Evolutionary conservation across 2,113 vertebrate species (phyloP).

Genomic region (Eptesicus fuscus): DNA sequence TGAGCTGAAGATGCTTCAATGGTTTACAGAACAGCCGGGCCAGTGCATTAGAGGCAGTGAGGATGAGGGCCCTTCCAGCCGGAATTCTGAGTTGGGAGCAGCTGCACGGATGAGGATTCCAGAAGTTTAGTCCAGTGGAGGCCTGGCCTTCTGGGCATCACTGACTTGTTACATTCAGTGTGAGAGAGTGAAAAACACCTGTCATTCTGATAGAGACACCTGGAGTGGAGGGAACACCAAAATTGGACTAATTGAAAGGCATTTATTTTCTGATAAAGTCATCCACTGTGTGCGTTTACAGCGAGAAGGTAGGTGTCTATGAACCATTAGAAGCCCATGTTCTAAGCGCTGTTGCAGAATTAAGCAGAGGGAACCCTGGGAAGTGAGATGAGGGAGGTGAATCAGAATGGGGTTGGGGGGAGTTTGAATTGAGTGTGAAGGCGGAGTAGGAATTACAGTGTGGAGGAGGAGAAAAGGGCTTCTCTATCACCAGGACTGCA

Average conservation of each 20-base stretch:
- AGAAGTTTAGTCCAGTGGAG: neutral
- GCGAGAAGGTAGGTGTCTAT: neutral
- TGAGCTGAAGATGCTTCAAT: conserved; percentile 85
- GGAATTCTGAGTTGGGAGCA: neutral
- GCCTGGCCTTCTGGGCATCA: neutral
- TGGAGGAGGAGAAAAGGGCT: neutral
- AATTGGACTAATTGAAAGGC: neutral
- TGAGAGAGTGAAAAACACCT: neutral
- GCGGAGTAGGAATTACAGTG: neutral
- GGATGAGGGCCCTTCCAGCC: conserved; percentile 81
- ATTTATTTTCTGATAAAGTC: neutral
- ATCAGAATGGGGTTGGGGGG: neutral
- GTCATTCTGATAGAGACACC: neutral
- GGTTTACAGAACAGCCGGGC: conserved; percentile 90
- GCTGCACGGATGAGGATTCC: neutral
- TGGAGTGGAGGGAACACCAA: neutral
- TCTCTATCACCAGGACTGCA: neutral
- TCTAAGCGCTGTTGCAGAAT: neutral
- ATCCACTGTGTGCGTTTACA: neutral
- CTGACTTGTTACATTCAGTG: neutral
- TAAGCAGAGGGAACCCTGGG: neutral
- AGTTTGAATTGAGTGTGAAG: neutral
- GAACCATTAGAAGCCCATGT: neutral
- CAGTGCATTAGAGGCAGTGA: conserved; percentile 85
- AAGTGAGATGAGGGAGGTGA: neutral